A percentile compares a stretch with the other conserved stretches of the same genome.
Evolutionary conservation across 2,797 vertebrate genomes (phyloP).

Genomic region (Platalea minor): DNA sequence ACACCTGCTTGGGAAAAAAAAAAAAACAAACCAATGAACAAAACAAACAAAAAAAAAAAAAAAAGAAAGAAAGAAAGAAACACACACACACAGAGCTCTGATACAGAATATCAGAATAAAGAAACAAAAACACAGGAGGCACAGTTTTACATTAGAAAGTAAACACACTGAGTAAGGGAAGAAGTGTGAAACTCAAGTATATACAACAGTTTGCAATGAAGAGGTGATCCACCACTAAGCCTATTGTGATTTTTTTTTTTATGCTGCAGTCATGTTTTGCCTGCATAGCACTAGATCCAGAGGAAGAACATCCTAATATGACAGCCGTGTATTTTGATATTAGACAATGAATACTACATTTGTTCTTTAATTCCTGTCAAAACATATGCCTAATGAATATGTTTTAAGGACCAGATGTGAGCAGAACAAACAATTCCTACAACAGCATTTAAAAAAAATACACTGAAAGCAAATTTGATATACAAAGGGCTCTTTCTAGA

Average conservation of each 20-base stretch:
- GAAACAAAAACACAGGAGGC: not conserved
- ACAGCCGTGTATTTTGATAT: not conserved
- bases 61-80: not conserved
- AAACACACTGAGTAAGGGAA: not conserved
- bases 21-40: not conserved
- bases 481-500: not conserved
- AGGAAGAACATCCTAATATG: not conserved
- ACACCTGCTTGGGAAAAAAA: not conserved
- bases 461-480: not conserved
- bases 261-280: not conserved
- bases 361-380: not conserved
- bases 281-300: not conserved
- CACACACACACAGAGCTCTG: not conserved
- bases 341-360: not conserved
- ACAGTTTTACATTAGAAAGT: not conserved
- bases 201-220: not conserved
- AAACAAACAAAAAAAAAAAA: not conserved
- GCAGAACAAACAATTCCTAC: not conserved
- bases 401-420: not conserved
- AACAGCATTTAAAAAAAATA: not conserved
- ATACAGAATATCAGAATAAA: not conserved
- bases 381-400: not conserved
- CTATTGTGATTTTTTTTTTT: not conserved
- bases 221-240: not conserved
- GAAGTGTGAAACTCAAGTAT: not conserved